A percentile compares a stretch with the other conserved stretches of the same genome.
Conservation (phyloP, 1,140 invertebrate species). For the Holotrichia oblita region DNA sequence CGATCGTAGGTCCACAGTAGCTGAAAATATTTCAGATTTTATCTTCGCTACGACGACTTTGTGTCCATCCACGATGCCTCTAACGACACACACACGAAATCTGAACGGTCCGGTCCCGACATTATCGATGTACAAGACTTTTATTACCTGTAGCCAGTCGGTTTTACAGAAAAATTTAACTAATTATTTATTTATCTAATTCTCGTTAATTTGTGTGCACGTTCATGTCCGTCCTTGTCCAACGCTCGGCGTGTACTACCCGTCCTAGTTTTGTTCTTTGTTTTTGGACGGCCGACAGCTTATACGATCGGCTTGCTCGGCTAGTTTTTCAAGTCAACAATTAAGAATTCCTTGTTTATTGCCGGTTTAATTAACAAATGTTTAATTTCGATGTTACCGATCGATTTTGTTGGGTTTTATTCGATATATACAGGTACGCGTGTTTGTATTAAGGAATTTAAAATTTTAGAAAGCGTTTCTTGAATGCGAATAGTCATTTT, state of each 20-base stretch:
- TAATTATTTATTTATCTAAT: slow-evolving; percentile 35
- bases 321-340: neutral
- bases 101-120: slow-evolving; percentile 12
- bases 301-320: neutral
- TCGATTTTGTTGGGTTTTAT: neutral
- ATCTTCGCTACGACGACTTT: neutral
- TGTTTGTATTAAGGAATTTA: neutral
- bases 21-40: slow-evolving; percentile 35
- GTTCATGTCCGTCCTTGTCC: neutral
- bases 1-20: slow-evolving; percentile 21
- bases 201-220: slow-evolving; percentile 33
- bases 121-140: slow-evolving; percentile 35
- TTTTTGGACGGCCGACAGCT: neutral
- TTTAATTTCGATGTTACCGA: slow-evolving; percentile 16
- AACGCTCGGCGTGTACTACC: neutral
- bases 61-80: slow-evolving; percentile 10
- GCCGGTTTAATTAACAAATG: slow-evolving; percentile 24
- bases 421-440: neutral
- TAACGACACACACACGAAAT: slow-evolving; percentile 4
- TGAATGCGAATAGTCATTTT: no score
- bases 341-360: slow-evolving; percentile 24
- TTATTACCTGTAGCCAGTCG: slow-evolving; percentile 31
- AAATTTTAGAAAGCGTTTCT: no score
- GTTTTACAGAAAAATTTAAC: slow-evolving; percentile 33
- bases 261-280: neutral